Percentiles rank a stretch among this genome's conserved stretches.
Evolutionary conservation across 2,113 vertebrate genomes (phyloP).

Genomic region (Rattus norvegicus): GRCr8 NC_086037.1:35293001-35293500

Average conservation of each 20-base stretch:
- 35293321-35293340: conserved; percentile 44
- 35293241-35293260: not conserved
- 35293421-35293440: conserved; percentile 82
- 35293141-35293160: not conserved
- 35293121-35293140: not conserved
- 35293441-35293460: conserved; percentile 88
- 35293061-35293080: not conserved
- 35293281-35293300: not conserved
- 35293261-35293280: not conserved
- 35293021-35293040: not conserved
- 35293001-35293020: not conserved
- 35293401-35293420: conserved; percentile 87
- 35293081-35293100: not conserved
- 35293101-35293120: not conserved
- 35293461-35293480: conserved; percentile 88
- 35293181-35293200: not conserved
- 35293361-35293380: conserved; percentile 65
- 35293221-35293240: conserved; percentile 46
- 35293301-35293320: conserved; percentile 62
- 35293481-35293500: conserved; percentile 84
- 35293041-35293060: not conserved
- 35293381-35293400: conserved; percentile 81
- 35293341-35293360: conserved; percentile 10
- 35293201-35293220: not conserved
- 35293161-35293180: not conserved